Conservation (phyloP, 2,888 invertebrate species). For the Halictus quadricinctus region DNA sequence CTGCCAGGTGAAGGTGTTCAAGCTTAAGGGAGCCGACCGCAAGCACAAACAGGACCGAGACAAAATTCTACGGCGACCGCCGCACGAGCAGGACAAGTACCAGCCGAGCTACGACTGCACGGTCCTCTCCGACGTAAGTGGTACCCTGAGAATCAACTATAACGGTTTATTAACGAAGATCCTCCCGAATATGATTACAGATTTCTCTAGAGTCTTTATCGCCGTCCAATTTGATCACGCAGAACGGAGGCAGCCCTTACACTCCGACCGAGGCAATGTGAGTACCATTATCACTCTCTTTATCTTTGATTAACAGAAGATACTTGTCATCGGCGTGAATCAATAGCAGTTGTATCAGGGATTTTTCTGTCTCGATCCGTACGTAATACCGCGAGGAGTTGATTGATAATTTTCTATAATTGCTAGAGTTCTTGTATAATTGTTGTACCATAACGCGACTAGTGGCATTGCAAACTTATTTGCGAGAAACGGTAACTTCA, state of each 20-base stretch:
- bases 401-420: background rate
- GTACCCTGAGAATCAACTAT: background rate
- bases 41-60: conserved; percentile 98
- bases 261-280: conserved; percentile 76
- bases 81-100: conserved; percentile 94
- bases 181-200: conserved; percentile 65
- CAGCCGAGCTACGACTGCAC: conserved; percentile 98
- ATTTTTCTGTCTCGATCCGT: background rate
- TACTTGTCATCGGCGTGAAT: background rate
- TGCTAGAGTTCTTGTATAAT: background rate
- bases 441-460: background rate
- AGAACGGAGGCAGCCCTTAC: conserved; percentile 75
- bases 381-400: background rate
- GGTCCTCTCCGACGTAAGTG: conserved; percentile 92
- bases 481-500: conserved; percentile 9
- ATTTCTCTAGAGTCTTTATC: conserved; percentile 78
- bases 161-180: background rate
- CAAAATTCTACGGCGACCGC: conserved; percentile 93
- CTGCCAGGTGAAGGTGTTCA: conserved; percentile 97
- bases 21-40: conserved; percentile 97
- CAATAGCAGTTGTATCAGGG: too few relatives aligned
- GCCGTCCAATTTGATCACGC: conserved; percentile 67
- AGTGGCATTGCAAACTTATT: background rate
- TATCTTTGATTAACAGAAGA: background rate
- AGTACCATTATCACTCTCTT: conserved; percentile 59